phyloP scores from a whole-genome alignment of 2,113 vertebrate genomes.

The Diadophis punctatus region DNA sequence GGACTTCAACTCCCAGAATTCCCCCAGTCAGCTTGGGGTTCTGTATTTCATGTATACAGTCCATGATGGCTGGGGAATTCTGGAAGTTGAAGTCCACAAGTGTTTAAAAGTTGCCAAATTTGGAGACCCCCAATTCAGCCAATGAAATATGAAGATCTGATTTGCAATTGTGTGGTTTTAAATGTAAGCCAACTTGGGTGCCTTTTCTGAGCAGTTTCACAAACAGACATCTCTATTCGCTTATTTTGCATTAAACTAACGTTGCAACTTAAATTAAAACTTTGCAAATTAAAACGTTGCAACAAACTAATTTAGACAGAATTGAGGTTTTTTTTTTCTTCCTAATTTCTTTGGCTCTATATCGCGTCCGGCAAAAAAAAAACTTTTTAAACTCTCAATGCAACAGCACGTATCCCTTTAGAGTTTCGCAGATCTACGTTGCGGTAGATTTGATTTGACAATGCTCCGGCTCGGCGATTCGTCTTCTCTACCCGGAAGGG shows the following conservation, averaged over 20 bases:
- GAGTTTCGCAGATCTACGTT: neutral
- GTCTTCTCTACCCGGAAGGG: neutral
- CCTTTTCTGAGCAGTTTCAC: neutral
- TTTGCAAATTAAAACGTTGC: too few species aligned
- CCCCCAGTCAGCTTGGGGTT: too few species aligned
- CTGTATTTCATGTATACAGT: too few species aligned
- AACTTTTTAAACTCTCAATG: neutral
- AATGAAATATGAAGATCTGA: too few species aligned
- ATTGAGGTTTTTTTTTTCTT: neutral
- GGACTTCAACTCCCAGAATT: too few species aligned
- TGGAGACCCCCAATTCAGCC: too few species aligned
- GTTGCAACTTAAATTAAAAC: too few species aligned
- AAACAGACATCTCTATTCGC: neutral
- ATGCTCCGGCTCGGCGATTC: too few species aligned
- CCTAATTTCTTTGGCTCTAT: neutral
- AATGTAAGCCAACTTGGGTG: neutral
- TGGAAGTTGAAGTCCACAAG: too few species aligned
- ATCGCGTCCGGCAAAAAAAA: neutral
- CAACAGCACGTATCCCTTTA: neutral
- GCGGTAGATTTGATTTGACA: rapidly evolving
- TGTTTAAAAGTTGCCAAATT: too few species aligned
- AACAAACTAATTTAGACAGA: neutral
- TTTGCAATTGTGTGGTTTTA: neutral
- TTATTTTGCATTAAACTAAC: neutral
- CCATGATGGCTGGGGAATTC: too few species aligned